phyloP scores from a whole-genome alignment of 2,888 invertebrate species.

The Amorpha juglandis region DNA sequence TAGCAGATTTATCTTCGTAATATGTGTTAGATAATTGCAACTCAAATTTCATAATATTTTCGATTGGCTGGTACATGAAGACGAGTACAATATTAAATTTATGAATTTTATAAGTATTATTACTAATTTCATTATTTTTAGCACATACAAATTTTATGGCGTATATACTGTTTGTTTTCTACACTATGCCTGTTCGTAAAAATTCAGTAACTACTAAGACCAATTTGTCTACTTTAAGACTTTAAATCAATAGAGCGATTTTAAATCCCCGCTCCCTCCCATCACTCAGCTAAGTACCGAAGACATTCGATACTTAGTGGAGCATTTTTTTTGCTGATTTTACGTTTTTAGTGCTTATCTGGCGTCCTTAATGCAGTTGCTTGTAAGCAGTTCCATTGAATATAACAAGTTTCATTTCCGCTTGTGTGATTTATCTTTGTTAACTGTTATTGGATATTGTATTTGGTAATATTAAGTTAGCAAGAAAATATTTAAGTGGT shows the following conservation, averaged over 20 bases:
- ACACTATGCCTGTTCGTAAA: too few species aligned
- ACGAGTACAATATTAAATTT: too few species aligned
- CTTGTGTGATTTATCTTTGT: slow-evolving; percentile 1
- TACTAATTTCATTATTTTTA: too few species aligned
- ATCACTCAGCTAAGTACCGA: not conserved
- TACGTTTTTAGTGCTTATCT: slow-evolving; percentile 23
- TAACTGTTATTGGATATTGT: not conserved
- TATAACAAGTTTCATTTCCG: slow-evolving; percentile 17
- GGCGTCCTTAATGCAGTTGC: slow-evolving; percentile 2
- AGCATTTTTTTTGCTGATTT: slow-evolving; percentile 34
- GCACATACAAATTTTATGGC: too few species aligned
- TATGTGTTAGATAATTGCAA: too few species aligned
- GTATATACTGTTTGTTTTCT: too few species aligned
- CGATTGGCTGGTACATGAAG: not conserved
- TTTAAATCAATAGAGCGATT: too few species aligned
- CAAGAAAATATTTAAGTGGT: too few species aligned
- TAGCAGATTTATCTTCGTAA: slow-evolving; percentile 18
- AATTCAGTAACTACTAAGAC: too few species aligned
- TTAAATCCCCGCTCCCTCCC: not conserved
- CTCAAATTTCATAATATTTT: not conserved
- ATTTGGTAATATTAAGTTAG: not conserved
- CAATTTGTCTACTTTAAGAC: too few species aligned
- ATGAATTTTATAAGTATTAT: too few species aligned
- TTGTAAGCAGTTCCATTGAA: slow-evolving; percentile 25
- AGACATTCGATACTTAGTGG: slow-evolving; percentile 18